phyloP scores from a whole-genome alignment of 2,113 vertebrate genomes.

The Anolis carolinensis region DNA sequence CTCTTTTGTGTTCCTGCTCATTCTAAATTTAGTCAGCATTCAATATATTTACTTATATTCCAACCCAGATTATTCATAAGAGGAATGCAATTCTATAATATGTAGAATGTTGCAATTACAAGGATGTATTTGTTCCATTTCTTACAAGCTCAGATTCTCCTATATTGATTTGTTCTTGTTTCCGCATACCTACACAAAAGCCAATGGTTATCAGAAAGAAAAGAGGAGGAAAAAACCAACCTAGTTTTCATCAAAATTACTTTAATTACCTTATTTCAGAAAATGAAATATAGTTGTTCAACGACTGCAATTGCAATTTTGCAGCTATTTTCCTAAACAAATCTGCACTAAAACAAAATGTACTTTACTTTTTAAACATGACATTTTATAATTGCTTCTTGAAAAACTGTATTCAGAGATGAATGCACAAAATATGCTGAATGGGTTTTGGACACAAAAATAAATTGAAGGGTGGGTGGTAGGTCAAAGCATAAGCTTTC shows the following conservation, averaged over 20 bases:
- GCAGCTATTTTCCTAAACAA: constrained; percentile 55
- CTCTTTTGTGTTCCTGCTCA: constrained; percentile 10
- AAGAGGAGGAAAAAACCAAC: neutral
- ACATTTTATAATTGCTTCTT: constrained; percentile 20
- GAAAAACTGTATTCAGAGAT: neutral
- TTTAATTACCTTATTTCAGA: constrained; percentile 74
- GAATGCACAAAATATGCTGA: constrained; percentile 2
- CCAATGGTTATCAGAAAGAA: constrained; percentile 29
- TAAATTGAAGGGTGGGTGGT: neutral
- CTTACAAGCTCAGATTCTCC: constrained; percentile 52
- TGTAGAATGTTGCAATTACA: constrained; percentile 60
- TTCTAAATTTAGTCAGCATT: constrained; percentile 54
- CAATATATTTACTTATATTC: constrained; percentile 57
- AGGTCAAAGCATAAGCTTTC: fast-evolving
- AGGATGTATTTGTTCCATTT: constrained; percentile 57
- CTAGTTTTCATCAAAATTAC: constrained; percentile 67
- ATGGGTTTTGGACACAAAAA: neutral
- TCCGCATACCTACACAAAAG: constrained; percentile 51
- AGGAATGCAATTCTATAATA: constrained; percentile 48
- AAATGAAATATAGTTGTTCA: constrained; percentile 67
- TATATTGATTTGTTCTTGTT: constrained; percentile 67
- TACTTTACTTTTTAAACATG: constrained; percentile 49
- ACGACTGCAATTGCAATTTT: constrained; percentile 65
- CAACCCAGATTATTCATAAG: constrained; percentile 55
- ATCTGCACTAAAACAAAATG: constrained; percentile 45